Base-by-base conservation (phyloP, 2,888 invertebrate genomes). In the Brachynemurus nebulosus region DNA sequence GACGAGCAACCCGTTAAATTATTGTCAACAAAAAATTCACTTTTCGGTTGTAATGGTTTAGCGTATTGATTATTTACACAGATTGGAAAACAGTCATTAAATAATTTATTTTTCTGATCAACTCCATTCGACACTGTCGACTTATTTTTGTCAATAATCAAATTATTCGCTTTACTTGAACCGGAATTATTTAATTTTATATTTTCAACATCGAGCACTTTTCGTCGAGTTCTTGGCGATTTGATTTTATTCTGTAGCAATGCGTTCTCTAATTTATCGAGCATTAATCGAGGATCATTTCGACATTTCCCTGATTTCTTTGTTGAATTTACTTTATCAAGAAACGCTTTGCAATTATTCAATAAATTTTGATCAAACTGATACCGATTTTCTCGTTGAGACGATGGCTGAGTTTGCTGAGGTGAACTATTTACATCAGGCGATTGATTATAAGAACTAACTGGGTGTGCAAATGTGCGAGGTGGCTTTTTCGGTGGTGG, bases 401-500 rank as follows among this genome's bases (percentile, higher is more conserved):
- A 9, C 20, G 40, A 7, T n/a, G n/a, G n/a, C n/a, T n/a, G n/a
- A 14, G 16, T 39, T 20, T 21, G 14, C 20, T 33, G 18, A 30
- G 19, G 9, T n/a, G 20, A 23, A 16, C n/a, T n/a, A 18, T 9
- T 36, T 2, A 30, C 30, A 5, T 3, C 7, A 4, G 30, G 30
- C 19, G 17, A 9, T 6, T 18, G 20, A 4, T 36, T 21, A 16
- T 19, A 19, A 16, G 25, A 20, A 18, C 12, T 50, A 9, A 57
- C 51, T 35, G 55, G 55, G 52, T 69, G 65, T 27, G 65, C 64
- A 53, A 80, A 78, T 1, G 72, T 74, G 49, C 84, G 62, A 0
- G 84, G 85, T 2, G 85, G 84, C 57, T 85, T 84, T 54, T 77
- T 76, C 0, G 84, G 85, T 1, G 84, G 80, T 4, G 82, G 81